Base-by-base conservation (phyloP, 2,888 invertebrate species). In the Andrena dorsata region DNA sequence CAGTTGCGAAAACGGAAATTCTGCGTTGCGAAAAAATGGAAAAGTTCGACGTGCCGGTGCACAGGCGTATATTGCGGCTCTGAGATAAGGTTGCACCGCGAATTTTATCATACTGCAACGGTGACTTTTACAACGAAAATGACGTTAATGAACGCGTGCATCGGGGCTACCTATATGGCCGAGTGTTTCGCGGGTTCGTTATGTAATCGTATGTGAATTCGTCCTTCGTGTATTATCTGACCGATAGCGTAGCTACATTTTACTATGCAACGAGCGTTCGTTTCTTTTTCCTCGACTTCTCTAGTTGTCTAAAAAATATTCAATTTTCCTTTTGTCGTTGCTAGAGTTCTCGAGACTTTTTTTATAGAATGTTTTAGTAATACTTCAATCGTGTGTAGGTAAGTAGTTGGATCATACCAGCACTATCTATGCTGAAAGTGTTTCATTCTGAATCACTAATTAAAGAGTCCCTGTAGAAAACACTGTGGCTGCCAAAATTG, bases 201-300 rank as follows among this genome's bases (percentile, higher is more conserved):
- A 79, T 89, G 76, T 87, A 87, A 88, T 84, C 85, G 71, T 82
- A 83, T 82, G 88, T 86, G 72, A 88, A 82, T 80, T 76, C 66
- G 87, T 79, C 88, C 89, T 88, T 88, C 88, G 84, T 35, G n/a
- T 70, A 82, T 71, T 88, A 88, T 89, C 87, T 84, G 41, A 64
- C 72, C 80, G 87, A 88, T 88, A 88, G 61, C 83, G 63, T 66
- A 51, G n/a, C 16, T 72, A 49, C 53, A 60, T 60, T 82, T 82
- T 75, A 56, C 64, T 53, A 51, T 35, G 51, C 63, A 69, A 74
- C 77, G 65, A 64, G 64, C 63, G 41, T 53, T 75, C 26, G 51
- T 28, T 63, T 28, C 60, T 76, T 58, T 64, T 69, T 80, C 26
- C 13, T 65, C 20, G 5, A 58, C 20, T 32, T 35, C 47, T 61